Percentiles rank a stretch among this genome's conserved stretches.
Evolutionary conservation across 1,140 invertebrate species (phyloP).

Genomic region (Drosophila melanogaster): DNA sequence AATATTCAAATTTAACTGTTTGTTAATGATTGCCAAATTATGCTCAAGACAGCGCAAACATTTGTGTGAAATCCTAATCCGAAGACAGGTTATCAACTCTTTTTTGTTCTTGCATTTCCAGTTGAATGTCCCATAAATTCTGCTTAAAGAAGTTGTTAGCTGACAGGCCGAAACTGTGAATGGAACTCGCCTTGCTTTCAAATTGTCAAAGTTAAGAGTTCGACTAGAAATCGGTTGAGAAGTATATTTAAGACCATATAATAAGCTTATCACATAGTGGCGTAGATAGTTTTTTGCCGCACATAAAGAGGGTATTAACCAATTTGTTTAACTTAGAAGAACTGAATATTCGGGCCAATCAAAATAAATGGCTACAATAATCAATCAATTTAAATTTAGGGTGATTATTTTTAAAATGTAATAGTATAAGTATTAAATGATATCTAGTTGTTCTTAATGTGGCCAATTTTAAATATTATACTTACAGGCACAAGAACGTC

Average conservation of each 20-base stretch:
- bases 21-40: constrained; percentile 76
- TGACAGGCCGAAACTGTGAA: constrained; percentile 66
- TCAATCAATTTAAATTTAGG: not conserved
- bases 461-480: no score
- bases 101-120: constrained; percentile 27
- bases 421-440: not conserved
- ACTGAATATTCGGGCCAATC: constrained; percentile 14
- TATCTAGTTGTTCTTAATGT: no score
- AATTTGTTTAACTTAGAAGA: constrained; percentile 19
- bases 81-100: constrained; percentile 61
- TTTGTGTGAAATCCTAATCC: constrained; percentile 77
- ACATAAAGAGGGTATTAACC: constrained; percentile 21
- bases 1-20: constrained; percentile 75
- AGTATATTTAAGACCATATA: constrained; percentile 20
- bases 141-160: constrained; percentile 75
- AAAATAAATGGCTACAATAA: constrained; percentile 15
- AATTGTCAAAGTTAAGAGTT: constrained; percentile 11
- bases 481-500: no score
- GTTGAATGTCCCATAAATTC: constrained; percentile 64
- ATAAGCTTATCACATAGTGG: constrained; percentile 37
- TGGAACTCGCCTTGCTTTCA: constrained; percentile 43
- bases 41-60: constrained; percentile 47
- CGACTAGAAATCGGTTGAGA: constrained; percentile 1
- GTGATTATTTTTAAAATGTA: not conserved
- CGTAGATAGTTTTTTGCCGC: constrained; percentile 2